Base-by-base conservation (phyloP, 2,113 vertebrate species). In the Rhynchomys soricoides region DNA sequence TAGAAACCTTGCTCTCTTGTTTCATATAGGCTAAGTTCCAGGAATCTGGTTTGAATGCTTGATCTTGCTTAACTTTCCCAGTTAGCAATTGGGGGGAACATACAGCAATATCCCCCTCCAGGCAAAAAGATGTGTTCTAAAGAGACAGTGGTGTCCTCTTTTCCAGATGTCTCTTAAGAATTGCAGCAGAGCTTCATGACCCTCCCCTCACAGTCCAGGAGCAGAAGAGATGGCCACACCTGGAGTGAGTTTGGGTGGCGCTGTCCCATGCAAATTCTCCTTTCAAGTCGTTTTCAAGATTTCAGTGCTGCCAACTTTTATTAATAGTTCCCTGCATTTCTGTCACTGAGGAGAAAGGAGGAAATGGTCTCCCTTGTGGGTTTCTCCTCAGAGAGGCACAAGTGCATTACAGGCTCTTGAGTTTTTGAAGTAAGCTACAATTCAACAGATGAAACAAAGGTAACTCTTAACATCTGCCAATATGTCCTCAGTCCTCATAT, bases 401-500 rank as follows among this genome's bases (percentile, higher is more conserved):
- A 96, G 92, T 64, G 57, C 82, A 92, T 91, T 95, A 91, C 52
- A 92, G 90, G 50, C 85, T 90, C 91, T 86, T 92, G 73, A 97
- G 85, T 95, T 43, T 96, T 95, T 97, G 95, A 97, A 97, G 93
- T 96, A 93, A 94, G 92, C 92, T 95, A 90, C 93, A 95, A 97
- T 98, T 97, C 97, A 97, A 77, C 43, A 97, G 93, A 98, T 97
- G 96, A 98, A 97, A 98, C 95, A 96, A 97, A 97, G 92, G 95
- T 96, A 96, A 97, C 96, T 97, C 92, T 96, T 95, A 96, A 97
- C 97, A 97, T 97, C 95, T 97, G 95, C 95, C 85, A 93, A 66
- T 97, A 90, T 95, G 85, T 95, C 96, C 95, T 95, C 66, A 71
- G 95, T 97, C 92, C 66, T 94, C 82, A 95, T 95, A 94, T 92